Conservation (phyloP, 2,113 vertebrate species). For the Cervus canadensis region DNA sequence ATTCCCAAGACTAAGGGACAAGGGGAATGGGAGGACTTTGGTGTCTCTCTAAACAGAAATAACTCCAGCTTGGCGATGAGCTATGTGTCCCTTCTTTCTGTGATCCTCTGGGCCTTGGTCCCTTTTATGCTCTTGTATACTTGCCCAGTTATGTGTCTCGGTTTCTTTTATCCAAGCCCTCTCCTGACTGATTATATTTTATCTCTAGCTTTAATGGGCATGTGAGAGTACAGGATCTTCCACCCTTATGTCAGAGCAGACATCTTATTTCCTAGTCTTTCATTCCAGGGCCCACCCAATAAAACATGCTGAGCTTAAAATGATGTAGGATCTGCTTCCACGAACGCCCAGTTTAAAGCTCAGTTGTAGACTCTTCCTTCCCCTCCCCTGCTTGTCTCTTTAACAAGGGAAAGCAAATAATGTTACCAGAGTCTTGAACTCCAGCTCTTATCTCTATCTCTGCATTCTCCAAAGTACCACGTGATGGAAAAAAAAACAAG, state of each 20-base stretch:
- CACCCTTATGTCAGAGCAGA: not conserved
- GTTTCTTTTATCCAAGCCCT: not conserved
- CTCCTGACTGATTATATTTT: not conserved
- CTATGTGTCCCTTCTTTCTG: not conserved
- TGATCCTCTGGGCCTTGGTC: not conserved
- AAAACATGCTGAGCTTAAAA: not conserved
- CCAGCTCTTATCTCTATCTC: not conserved
- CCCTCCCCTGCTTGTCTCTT: not conserved
- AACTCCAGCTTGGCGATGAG: not conserved
- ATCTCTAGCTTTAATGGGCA: not conserved
- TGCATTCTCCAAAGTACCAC: not conserved
- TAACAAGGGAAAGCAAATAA: not conserved
- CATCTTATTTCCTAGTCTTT: not conserved
- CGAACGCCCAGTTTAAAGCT: not conserved
- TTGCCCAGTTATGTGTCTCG: not conserved
- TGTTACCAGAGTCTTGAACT: not conserved
- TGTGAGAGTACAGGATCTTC: not conserved
- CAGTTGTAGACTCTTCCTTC: not conserved
- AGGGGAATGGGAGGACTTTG: not conserved
- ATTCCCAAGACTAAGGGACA: not conserved
- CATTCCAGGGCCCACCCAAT: not conserved
- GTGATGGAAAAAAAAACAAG: not conserved
- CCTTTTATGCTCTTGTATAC: not conserved
- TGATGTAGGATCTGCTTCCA: not conserved
- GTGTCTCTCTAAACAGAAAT: conserved; percentile 6